Evolutionary conservation across 2,888 invertebrate species (phyloP), one percentile per base, ranked within the genome.

Genomic region (Trachelus iudaicus): DNA sequence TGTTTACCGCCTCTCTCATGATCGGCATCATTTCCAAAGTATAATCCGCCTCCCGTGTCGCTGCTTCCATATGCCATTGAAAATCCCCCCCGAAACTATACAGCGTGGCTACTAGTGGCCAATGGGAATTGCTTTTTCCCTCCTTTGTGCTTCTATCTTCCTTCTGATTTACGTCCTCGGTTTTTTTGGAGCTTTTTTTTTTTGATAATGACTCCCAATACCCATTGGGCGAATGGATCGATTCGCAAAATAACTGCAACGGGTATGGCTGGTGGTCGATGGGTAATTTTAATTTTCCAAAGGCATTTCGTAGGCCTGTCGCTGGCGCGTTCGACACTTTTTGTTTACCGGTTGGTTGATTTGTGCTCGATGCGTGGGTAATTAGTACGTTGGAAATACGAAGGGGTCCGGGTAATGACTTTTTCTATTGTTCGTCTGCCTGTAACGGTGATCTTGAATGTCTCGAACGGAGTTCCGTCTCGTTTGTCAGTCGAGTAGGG

Each of bases 151-250:
- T 71, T 69, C 71, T 69, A 6, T 13, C n/a, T 30, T 71, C 11
- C 15, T 33, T 33, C 15, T 15, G 31, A 31, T 71, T 33, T 71
- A 31, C 23, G 31, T 71, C 11, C 6, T 76, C 75, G 6, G 3
- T 35, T 37, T 74, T 74, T 81, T 78, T 79, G 73, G 71, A 75
- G 77, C 9, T 34, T 34, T 34, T 34, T 34, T 85, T 84, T 84
- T 83, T 82, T 77, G 78, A 80, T 83, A 86, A 85, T 85, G 85
- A 86, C 82, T 83, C 85, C 79, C 80, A 76, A 80, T 77, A 82
- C 80, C 82, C 83, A 83, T 82, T 81, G 79, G 81, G 74, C 76
- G 79, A 75, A 79, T 75, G 77, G 80, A 83, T 86, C 81, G 85
- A 85, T 84, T 82, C 81, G 37, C 73, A 73, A 75, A 71, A 33